Evolutionary conservation across 2,113 vertebrate species (phyloP).

Genomic region (Anser brachyrhynchus): DNA sequence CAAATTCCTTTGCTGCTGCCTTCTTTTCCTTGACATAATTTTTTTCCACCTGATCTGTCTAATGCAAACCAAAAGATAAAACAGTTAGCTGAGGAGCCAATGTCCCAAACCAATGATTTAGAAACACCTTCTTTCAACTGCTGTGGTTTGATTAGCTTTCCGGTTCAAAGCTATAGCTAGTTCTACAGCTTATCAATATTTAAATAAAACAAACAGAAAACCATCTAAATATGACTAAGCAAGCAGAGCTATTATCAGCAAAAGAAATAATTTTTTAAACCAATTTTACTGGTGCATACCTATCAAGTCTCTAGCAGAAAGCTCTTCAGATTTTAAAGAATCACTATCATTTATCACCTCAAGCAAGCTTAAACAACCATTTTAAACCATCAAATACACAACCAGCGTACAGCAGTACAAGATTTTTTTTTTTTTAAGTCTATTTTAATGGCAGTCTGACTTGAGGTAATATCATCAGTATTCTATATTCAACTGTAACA

Average conservation of each 20-base stretch:
- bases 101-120: background rate
- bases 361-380: background rate
- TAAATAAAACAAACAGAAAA: background rate
- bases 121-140: background rate
- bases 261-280: background rate
- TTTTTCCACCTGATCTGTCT: constrained; percentile 98
- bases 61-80: constrained; percentile 23
- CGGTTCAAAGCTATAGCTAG: background rate
- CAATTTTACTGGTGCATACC: background rate
- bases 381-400: background rate
- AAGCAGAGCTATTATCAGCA: background rate
- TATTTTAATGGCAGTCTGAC: background rate
- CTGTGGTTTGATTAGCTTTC: background rate
- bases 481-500: background rate
- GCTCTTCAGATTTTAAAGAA: background rate
- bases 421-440: background rate
- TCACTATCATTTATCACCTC: background rate
- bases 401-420: background rate
- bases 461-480: background rate
- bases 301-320: background rate
- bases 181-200: background rate
- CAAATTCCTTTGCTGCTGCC: constrained; percentile 97
- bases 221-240: background rate
- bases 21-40: constrained; percentile 99
- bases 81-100: background rate